Base-by-base conservation (phyloP, 2,797 vertebrate genomes). In the Otolemur crassicaudatus region DNA sequence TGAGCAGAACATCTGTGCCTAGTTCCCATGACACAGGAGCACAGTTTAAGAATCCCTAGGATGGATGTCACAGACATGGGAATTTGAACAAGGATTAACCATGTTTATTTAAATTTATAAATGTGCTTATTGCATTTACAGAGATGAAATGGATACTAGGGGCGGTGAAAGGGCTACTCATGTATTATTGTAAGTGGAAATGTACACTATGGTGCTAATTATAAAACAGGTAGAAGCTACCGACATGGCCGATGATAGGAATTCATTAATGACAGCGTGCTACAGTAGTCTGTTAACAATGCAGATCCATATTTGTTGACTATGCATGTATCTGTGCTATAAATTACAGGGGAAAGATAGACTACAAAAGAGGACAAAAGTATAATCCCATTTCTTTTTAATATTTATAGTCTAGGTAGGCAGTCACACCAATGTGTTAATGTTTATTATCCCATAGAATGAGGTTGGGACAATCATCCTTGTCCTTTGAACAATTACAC, bases 41-140 rank as follows among this genome's bases (percentile, higher is more conserved):
- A 67, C 46, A 65, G 13, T 34, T 87, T 85, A 61, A 80, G 43
- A 87, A 58, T 14, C 56, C 19, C 16, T 76, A 60, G 91, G 27
- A 95, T 6, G 25, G 5, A 76, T 81, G 19, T 9, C 53, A 70
- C 46, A 94, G 69, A 77, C 17, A 43, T 46, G 13, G 65, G 58
- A 37, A 91, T 88, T 34, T 84, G 27, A 93, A 63, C 14, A 84
- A 61, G 43, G 43, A 88, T 73, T 85, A 92, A 61, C 34, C 37
- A 61, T 25, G 37, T 72, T 61, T n/a, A 43, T 75, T 89, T 94
- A 94, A 82, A 83, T 37, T 46, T 29, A 76, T 86, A 67, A 79
- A 84, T 60, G 79, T n/a, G 49, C 34, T 72, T 88, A 43, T 58
- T 88, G 80, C 11, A 76, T 85, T 53, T 27, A 3, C 27, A 91